phyloP scores from a whole-genome alignment of 2,797 vertebrate genomes.

The Enteromius anoplus region DNA sequence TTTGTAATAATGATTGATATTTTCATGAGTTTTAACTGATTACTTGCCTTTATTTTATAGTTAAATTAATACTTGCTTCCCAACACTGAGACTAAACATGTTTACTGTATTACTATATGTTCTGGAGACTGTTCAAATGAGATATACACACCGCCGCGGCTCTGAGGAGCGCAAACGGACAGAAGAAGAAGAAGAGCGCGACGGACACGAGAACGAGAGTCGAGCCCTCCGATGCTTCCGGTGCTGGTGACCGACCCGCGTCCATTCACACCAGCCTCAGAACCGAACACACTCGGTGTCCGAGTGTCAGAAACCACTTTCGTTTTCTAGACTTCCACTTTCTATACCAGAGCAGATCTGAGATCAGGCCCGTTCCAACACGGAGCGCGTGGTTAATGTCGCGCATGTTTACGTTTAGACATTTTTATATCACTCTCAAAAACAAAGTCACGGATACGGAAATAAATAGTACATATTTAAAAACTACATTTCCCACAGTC shows the following conservation, averaged over 20 bases:
- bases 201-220: background rate
- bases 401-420: no score
- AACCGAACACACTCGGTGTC: background rate
- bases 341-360: background rate
- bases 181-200: background rate
- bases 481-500: background rate
- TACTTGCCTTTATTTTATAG: no score
- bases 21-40: no score
- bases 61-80: no score
- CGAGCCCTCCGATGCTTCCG: no score
- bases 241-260: background rate
- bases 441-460: background rate
- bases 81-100: no score
- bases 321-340: background rate
- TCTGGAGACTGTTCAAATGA: background rate
- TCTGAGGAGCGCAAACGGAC: background rate
- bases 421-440: background rate
- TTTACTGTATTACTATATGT: no score
- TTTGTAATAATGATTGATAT: no score
- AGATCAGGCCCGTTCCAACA: background rate
- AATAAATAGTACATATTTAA: background rate
- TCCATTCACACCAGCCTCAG: background rate
- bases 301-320: background rate
- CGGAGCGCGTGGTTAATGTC: background rate
- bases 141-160: background rate